Conservation (phyloP, 2,888 invertebrate species). For the Eupelmus urozonus region DNA sequence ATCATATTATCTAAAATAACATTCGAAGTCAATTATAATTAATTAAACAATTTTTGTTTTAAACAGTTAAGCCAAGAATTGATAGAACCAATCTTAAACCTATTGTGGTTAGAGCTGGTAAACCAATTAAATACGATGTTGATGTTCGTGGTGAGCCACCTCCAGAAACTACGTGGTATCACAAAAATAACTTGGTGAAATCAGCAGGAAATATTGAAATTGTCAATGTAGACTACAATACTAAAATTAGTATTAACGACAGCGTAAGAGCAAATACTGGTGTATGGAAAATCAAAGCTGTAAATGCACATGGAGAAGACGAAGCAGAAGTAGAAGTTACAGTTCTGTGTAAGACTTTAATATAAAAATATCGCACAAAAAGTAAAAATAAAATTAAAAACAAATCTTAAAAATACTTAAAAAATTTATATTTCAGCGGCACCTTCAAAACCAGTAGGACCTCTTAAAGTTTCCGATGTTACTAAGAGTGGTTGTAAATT, state of each 20-base stretch:
- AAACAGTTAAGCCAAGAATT: constrained; percentile 99
- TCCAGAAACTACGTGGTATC: constrained; percentile 94
- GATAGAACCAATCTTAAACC: constrained; percentile 96
- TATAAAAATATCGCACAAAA: constrained; percentile 31
- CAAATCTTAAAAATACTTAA: not conserved
- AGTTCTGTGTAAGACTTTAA: constrained; percentile 82
- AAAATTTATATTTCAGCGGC: constrained; percentile 79
- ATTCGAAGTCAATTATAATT: constrained; percentile 7
- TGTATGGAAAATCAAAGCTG: constrained; percentile 92
- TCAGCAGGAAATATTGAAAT: constrained; percentile 86
- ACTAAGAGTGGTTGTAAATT: constrained; percentile 94
- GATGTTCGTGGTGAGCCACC: constrained; percentile 97
- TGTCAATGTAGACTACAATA: constrained; percentile 92
- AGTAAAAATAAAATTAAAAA: not conserved
- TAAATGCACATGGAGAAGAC: constrained; percentile 94
- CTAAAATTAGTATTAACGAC: constrained; percentile 89
- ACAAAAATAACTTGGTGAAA: constrained; percentile 87
- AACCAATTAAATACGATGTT: constrained; percentile 94
- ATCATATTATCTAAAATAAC: not conserved
- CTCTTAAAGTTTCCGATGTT: constrained; percentile 91
- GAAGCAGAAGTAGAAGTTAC: constrained; percentile 96
- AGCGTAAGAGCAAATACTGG: constrained; percentile 91
- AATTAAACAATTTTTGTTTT: constrained; percentile 51
- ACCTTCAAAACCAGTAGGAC: constrained; percentile 92
- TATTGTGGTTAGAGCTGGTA: constrained; percentile 92